Evolutionary conservation across 2,888 invertebrate genomes (phyloP).

Genomic region (Girardia tigrina): DNA sequence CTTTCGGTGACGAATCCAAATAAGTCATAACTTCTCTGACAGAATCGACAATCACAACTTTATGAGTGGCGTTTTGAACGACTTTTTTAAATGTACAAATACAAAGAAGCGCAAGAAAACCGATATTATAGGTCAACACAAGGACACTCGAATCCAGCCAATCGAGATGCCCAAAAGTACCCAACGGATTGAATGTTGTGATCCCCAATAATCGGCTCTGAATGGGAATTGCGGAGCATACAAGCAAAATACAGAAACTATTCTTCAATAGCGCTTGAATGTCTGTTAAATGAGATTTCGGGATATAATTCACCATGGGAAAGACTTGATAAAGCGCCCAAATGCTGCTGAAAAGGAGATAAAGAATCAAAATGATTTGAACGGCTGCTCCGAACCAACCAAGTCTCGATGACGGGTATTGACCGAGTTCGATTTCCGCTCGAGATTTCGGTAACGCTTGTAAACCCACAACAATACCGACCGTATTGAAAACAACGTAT

Average conservation of each 20-base stretch:
- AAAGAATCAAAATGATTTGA: constrained; percentile 79
- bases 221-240: constrained; percentile 86
- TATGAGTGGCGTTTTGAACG: neutral
- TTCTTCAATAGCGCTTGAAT: constrained; percentile 79
- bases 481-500: neutral
- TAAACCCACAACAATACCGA: neutral
- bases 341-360: constrained; percentile 78
- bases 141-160: constrained; percentile 93
- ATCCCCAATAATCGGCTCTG: constrained; percentile 86
- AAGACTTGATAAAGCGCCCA: constrained; percentile 83
- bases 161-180: constrained; percentile 88
- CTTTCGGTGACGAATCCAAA: constrained; percentile 16
- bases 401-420: constrained; percentile 75
- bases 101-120: constrained; percentile 65
- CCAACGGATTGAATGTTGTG: constrained; percentile 90
- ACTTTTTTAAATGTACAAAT: neutral
- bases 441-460: constrained; percentile 50
- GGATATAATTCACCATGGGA: constrained; percentile 60
- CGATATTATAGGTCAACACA: constrained; percentile 77
- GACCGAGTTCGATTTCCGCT: constrained; percentile 81
- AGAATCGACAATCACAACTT: neutral
- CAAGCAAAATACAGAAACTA: constrained; percentile 60
- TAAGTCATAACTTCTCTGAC: neutral
- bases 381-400: constrained; percentile 78
- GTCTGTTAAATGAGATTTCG: constrained; percentile 67